Conservation (phyloP, 1,140 invertebrate species). For the Ceratina calcarata region DNA sequence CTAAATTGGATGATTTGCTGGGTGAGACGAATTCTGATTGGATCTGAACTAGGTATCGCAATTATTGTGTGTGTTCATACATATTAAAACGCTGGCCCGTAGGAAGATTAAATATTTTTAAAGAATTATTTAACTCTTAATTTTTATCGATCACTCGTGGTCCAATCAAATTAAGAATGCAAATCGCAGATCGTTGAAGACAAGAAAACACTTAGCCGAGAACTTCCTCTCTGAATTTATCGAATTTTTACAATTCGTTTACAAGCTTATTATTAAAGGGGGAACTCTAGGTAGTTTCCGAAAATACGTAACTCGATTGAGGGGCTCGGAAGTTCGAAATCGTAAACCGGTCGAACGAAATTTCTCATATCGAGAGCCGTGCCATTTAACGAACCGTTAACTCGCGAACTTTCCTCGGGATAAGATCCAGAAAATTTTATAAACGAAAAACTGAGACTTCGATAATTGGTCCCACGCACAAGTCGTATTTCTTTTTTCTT, state of each 20-base stretch:
- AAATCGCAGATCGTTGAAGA: too few relatives aligned
- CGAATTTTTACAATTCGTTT: conserved; percentile 4
- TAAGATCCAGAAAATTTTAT: conserved; percentile 15
- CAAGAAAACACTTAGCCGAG: not conserved
- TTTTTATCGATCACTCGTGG: not conserved
- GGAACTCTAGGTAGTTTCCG: not conserved
- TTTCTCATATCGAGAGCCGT: conserved; percentile 8
- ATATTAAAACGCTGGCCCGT: too few relatives aligned
- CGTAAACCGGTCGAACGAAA: not conserved
- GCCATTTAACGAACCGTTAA: conserved; percentile 40
- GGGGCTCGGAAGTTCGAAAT: not conserved
- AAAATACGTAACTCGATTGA: conserved; percentile 12
- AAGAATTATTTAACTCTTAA: not conserved
- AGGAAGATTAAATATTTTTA: too few relatives aligned
- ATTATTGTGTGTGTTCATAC: too few relatives aligned
- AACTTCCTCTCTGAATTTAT: too few relatives aligned
- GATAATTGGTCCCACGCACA: conserved; percentile 27
- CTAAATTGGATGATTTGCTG: too few relatives aligned
- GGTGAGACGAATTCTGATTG: too few relatives aligned
- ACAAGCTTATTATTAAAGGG: not conserved
- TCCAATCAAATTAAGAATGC: too few relatives aligned
- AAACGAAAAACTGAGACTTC: conserved; percentile 31
- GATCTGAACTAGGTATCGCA: too few relatives aligned
- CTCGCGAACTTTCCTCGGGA: conserved; percentile 11
- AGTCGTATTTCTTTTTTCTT: not conserved